These are phyloP conservation scores for Drosophila athabasca DNA, from an alignment of 1,140 invertebrate genomes.

Conservation along the genomic window DNA sequence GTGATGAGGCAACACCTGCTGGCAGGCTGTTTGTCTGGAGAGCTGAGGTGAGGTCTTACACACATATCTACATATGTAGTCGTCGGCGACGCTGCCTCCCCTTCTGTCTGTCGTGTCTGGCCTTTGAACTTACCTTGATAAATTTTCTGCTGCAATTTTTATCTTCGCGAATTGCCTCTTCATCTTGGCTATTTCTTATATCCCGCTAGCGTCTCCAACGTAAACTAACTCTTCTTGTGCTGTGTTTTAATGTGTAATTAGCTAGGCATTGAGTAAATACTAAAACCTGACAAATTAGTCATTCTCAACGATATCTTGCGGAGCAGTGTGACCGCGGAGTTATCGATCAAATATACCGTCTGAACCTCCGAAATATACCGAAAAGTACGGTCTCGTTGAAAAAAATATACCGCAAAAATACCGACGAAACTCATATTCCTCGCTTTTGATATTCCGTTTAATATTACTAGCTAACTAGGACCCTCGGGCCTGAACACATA, in stretches of 20 bases:
- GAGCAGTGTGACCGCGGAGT: too few species aligned
- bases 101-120: conserved; percentile 23
- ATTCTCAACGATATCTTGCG: conserved; percentile 27
- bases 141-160: conserved; percentile 83
- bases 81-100: conserved; percentile 4
- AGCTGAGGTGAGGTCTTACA: conserved; percentile 6
- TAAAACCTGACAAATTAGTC: conserved; percentile 78
- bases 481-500: too few species aligned
- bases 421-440: too few species aligned
- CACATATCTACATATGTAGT: conserved; percentile 13
- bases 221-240: conserved; percentile 53
- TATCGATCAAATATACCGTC: too few species aligned
- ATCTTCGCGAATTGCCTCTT: conserved; percentile 84
- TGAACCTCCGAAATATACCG: too few species aligned
- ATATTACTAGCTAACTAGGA: too few species aligned
- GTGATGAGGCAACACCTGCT: conserved; percentile 77
- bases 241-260: conserved; percentile 62
- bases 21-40: conserved; percentile 34
- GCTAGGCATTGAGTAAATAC: conserved; percentile 72
- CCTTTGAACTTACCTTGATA: conserved; percentile 83
- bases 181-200: conserved; percentile 70
- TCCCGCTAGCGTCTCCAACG: conserved; percentile 51
- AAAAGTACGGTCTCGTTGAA: too few species aligned
- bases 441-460: too few species aligned
- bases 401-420: too few species aligned